Evolutionary conservation across 2,888 invertebrate genomes (phyloP).

Genomic region (Caprella mutica): DNA sequence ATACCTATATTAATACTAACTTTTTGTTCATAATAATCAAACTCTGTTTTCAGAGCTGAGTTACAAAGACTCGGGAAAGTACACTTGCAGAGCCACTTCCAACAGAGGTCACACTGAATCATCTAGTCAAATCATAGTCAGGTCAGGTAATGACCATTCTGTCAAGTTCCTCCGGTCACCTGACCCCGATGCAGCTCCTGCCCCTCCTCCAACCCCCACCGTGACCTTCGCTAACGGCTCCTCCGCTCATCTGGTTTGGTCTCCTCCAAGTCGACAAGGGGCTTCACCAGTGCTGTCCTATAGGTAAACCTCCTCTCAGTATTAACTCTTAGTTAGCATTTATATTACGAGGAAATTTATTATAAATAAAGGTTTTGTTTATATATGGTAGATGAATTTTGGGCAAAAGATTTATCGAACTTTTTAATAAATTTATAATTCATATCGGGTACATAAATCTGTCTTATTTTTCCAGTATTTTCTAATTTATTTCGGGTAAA

Average conservation of each 20-base stretch:
- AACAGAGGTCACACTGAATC: constrained; percentile 20
- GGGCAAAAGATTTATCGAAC: too few relatives aligned
- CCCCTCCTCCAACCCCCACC: constrained; percentile 16
- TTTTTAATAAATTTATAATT: too few relatives aligned
- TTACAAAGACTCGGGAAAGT: constrained; percentile 17
- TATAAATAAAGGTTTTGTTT: too few relatives aligned
- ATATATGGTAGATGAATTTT: too few relatives aligned
- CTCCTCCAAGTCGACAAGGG: constrained; percentile 19
- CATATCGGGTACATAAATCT: too few relatives aligned
- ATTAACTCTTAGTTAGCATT: too few relatives aligned
- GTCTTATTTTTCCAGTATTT: too few relatives aligned
- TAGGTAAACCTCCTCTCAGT: too few relatives aligned
- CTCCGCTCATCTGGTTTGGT: constrained; percentile 19
- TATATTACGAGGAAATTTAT: too few relatives aligned
- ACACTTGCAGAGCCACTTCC: constrained; percentile 24
- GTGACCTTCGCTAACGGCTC: constrained; percentile 16
- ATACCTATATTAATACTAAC: too few relatives aligned
- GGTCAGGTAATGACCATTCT: background rate
- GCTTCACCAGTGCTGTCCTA: too few relatives aligned
- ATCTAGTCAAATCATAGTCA: constrained; percentile 7
- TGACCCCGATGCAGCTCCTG: constrained; percentile 13
- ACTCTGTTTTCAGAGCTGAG: constrained; percentile 11
- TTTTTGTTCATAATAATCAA: background rate
- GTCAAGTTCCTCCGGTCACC: constrained; percentile 7
- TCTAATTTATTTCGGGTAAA: too few relatives aligned